Evolutionary conservation across 2,888 invertebrate genomes (phyloP).

Genomic region (Tuta absoluta): DNA sequence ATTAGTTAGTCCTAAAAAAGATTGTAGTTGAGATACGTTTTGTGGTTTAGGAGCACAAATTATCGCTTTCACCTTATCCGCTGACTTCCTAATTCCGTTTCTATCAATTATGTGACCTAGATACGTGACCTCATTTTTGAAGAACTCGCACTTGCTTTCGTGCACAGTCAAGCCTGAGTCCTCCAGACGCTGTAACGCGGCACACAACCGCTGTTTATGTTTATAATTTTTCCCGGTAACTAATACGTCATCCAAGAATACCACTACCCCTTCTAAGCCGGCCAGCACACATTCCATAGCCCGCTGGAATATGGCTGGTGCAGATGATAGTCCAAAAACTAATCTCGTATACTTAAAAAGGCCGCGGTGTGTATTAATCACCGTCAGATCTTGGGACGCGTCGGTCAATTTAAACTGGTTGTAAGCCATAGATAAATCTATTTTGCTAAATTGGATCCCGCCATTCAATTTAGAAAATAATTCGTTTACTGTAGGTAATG

Average conservation of each 20-base stretch:
- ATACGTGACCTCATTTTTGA: constrained; percentile 2
- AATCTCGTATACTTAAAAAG: constrained; percentile 5
- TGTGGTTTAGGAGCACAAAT: neutral
- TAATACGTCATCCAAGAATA: constrained; percentile 10
- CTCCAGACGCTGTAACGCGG: constrained; percentile 1
- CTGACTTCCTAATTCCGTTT: constrained; percentile 3
- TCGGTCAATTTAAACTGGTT: constrained; percentile 8
- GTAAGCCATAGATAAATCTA: constrained; percentile 11
- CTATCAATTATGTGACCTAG: constrained; percentile 7
- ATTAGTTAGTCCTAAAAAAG: constrained; percentile 3
- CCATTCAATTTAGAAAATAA: constrained; percentile 21
- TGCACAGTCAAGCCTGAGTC: neutral
- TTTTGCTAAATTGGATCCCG: neutral
- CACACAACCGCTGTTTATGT: constrained; percentile 14
- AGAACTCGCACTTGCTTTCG: constrained; percentile 3
- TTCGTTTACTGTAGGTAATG: constrained; percentile 18
- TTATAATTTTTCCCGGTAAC: neutral
- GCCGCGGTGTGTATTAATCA: constrained; percentile 12
- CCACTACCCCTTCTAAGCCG: too few species aligned
- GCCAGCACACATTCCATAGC: constrained; percentile 19
- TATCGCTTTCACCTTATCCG: constrained; percentile 9
- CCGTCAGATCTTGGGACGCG: constrained; percentile 6
- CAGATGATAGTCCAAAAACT: constrained; percentile 5
- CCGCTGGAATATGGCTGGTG: constrained; percentile 7
- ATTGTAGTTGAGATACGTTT: constrained; percentile 11